Evolutionary conservation across 2,113 vertebrate species (phyloP), one percentile per base, ranked within the genome.

Genomic region (Mus musculus): DNA sequence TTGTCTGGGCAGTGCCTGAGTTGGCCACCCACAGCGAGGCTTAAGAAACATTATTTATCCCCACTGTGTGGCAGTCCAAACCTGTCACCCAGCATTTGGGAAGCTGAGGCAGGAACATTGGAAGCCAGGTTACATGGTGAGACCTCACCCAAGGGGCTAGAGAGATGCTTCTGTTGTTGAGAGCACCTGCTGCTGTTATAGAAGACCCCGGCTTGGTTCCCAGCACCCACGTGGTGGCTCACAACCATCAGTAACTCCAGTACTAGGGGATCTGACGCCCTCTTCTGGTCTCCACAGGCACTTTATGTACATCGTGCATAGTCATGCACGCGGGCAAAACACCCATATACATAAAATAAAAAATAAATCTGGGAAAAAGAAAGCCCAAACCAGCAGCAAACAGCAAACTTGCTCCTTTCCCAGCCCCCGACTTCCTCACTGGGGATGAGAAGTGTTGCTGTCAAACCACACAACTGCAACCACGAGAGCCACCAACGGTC

Each of bases 401-500:
- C 19, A 12, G 11, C 0, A 13, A 39, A 39, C 14, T 36, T 30
- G 5, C 7, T 42, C 49, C 72, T 72, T 63, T 46, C 11, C 17
- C 24, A 65, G 71, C 39, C 36, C 30, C 2, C 4, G 20, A 30
- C 46, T 36, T 80, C 30, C 30, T 52, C 49, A 80, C 30, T 13
- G 65, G 20, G 49, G 12, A 30, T 63, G 54, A 13, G 2, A 2
- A 54, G 65, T 22, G 22, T 0, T 39, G 2, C n/a, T 30, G 46
- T 52, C 14, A 33, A 17, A 28, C 16, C 46, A 16, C 42, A 4
- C 11, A 24, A 28, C 61, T 52, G 39, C 36, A 8, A 26, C 61
- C 24, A 1, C 2, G 13, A 78, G 54, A 19, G 14, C 11, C 6
- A 4, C 33, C 9, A 36, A 5, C 1, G 3, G 10, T 7, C 7